Conservation (phyloP, 2,888 invertebrate species). For the Morpho achilles region DNA sequence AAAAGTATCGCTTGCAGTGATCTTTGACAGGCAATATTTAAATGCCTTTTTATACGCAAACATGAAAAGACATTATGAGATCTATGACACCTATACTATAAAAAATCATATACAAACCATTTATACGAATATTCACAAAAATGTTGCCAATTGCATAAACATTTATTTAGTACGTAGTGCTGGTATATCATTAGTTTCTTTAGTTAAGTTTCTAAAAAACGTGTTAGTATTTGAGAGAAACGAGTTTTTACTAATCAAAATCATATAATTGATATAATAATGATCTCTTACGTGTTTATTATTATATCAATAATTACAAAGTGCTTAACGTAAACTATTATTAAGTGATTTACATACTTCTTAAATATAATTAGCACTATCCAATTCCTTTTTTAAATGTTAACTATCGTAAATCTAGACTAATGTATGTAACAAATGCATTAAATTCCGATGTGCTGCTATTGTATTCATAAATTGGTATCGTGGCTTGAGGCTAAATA, state of each 20-base stretch:
- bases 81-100: too few relatives aligned
- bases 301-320: slow-evolving; percentile 7
- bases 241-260: background rate
- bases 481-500: too few relatives aligned
- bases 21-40: too few relatives aligned
- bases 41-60: too few relatives aligned
- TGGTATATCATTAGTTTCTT: too few relatives aligned
- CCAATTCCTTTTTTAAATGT: background rate
- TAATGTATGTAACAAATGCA: slow-evolving; percentile 1
- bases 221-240: slow-evolving; percentile 29
- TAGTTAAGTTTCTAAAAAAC: too few relatives aligned
- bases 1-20: too few relatives aligned
- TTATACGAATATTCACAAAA: too few relatives aligned
- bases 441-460: slow-evolving; percentile 5
- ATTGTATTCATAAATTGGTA: background rate
- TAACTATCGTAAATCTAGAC: background rate
- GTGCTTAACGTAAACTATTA: slow-evolving; percentile 18
- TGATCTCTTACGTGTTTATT: background rate
- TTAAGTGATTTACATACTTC: slow-evolving; percentile 17
- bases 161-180: too few relatives aligned
- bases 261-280: background rate
- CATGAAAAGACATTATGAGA: too few relatives aligned
- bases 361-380: background rate
- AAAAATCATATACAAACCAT: too few relatives aligned
- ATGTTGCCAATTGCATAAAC: too few relatives aligned